Conservation (phyloP, 2,113 vertebrate species). For the Ageneiosus marmoratus region DNA sequence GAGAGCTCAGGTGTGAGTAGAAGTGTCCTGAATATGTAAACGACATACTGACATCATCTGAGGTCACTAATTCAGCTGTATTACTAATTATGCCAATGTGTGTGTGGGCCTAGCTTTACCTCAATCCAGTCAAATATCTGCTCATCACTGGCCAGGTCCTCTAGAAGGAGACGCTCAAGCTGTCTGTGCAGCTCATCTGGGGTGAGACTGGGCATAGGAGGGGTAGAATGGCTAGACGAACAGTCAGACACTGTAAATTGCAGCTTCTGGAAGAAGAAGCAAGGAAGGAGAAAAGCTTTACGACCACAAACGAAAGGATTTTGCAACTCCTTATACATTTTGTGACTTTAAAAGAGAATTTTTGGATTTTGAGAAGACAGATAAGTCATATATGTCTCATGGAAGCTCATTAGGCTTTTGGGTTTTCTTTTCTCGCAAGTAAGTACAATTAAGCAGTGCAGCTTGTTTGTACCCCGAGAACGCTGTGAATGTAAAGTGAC, state of each 20-base stretch:
- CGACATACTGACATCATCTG: neutral
- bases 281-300: neutral
- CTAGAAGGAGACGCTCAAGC: conserved; percentile 89
- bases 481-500: neutral
- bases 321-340: neutral
- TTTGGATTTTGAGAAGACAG: neutral
- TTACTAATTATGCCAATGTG: neutral
- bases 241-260: conserved; percentile 84
- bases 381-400: neutral
- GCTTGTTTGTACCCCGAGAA: neutral
- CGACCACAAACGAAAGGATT: neutral
- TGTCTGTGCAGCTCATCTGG: conserved; percentile 85
- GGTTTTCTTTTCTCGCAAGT: neutral
- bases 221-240: conserved; percentile 77
- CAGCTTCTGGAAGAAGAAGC: conserved; percentile 80
- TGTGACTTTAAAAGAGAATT: neutral
- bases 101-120: conserved; percentile 67
- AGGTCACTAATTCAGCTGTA: neutral
- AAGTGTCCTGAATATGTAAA: neutral
- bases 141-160: conserved; percentile 92
- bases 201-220: conserved; percentile 79
- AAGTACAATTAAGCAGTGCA: neutral
- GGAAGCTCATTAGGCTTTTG: neutral
- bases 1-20: neutral
- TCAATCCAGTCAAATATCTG: conserved; percentile 99